Evolutionary conservation across 2,888 invertebrate genomes (phyloP), one percentile per base, ranked within the genome.

Genomic region (Harpalus rubripes): DNA sequence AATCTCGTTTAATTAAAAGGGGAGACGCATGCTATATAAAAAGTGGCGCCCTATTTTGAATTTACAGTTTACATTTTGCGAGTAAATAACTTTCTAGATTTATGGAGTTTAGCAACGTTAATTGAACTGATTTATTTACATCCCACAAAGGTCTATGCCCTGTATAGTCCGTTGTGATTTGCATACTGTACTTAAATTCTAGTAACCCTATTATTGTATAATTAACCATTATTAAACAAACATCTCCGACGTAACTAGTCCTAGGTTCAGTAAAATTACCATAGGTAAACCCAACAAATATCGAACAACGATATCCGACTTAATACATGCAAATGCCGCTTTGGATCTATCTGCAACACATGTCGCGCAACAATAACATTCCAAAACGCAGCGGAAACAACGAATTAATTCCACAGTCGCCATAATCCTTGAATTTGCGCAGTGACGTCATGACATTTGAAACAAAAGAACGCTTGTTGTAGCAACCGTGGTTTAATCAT

Each of bases 401-500:
- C 72, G 16, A 74, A 74, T 74, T 74, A 74, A 74, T 74, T 74
- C 72, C 72, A 15, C 18, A 74, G 72, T 18, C 18, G 41, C 72
- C 41, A 44, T 74, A 74, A 74, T 74, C 72, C 44, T 74, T 74
- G 72, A 41, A 74, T 74, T 74, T 41, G 72, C 72, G 41, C 44
- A 18, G 8, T 74, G 44, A 74, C 72, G 72, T 74, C 72, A 74
- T 16, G 72, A 44, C 68, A 39, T 39, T 63, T 68, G 44, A 68
- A 74, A 74, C 72, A 74, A 74, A 74, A 74, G 72, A 74, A 44
- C 72, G 18, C 72, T 44, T 74, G 32, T 68, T 68, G 32, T 39
- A 32, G 68, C 26, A 39, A 68, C 68, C 16, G 72, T 44, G 44
- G 81, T 65, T 81, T 81, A 81, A 65, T 81, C 63, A 81, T 16